Conservation (phyloP, 1,140 invertebrate species). For the Heliconius hermathena region DNA sequence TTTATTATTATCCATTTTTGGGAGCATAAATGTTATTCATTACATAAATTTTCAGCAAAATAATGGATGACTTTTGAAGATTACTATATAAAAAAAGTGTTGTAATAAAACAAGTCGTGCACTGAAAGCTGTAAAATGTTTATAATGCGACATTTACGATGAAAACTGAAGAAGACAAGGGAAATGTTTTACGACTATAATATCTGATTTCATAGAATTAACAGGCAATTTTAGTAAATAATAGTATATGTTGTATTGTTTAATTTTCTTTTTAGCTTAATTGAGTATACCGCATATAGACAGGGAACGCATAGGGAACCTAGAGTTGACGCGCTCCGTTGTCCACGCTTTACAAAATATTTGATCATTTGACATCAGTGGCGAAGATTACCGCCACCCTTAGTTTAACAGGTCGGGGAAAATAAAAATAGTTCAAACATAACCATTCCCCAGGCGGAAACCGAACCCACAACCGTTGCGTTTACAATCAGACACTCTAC, state of each 20-base stretch:
- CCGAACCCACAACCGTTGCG: no score
- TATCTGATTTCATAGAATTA: background rate
- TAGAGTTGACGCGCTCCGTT: background rate
- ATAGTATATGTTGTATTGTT: background rate
- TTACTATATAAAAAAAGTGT: background rate
- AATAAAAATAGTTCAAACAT: no score
- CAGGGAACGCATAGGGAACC: background rate
- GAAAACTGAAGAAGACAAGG: background rate
- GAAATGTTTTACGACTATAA: background rate
- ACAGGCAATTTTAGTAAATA: background rate
- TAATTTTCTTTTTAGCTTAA: no score
- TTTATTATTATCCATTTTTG: background rate
- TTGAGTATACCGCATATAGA: no score
- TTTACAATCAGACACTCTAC: no score
- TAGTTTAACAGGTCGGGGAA: no score
- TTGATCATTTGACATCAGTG: no score
- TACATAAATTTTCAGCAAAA: background rate
- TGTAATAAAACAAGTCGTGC: background rate
- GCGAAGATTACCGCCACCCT: no score
- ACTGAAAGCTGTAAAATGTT: background rate
- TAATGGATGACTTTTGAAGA: background rate
- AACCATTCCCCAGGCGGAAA: no score
- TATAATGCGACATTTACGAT: background rate
- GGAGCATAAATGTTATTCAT: background rate
- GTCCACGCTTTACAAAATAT: no score